Evolutionary conservation across 2,113 vertebrate genomes (phyloP), one percentile per base, ranked within the genome.

Genomic region (Amazona vittata): DNA sequence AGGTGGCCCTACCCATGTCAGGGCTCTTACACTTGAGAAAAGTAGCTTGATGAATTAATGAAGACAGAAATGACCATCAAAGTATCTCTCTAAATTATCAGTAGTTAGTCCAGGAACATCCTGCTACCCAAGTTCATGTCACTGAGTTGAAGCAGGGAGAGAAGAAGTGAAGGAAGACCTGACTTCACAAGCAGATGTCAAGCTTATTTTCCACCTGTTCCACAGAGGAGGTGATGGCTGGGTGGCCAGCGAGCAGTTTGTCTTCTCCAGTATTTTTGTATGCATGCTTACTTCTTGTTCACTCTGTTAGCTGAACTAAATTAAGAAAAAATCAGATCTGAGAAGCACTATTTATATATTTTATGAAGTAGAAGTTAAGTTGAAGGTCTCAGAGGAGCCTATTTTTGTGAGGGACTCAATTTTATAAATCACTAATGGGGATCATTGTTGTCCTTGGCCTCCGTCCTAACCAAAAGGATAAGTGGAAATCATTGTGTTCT

Each of bases 361-460:
- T 84, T 69, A 65, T 6, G 4, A 83, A 92, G 77, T 35, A 91
- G 79, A 86, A n/a, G 73, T 9, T 29, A 82, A 91, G 41, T 8
- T 79, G 62, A 89, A 86, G 77, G 74, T 85, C 83, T 82, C 57
- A 12, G 44, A 94, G 41, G 49, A 94, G 59, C 41, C n/a, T 89
- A 15, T 71, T 93, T 90, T 94, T 79, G 41, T 82, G 89, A 95
- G 44, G 20, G 52, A 76, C 86, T 80, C 47, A 63, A 37, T 91
- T 90, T 83, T 79, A 21, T 80, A 49, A 81, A 78, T 88, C 65
- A 16, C 43, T 82, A 82, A 70, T 4, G 14, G 25, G n/a, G 68
- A 55, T 87, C 14, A 11, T 89, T 93, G 79, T 79, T 97, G 85
- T 18, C 75, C 76, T 96, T 96, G 95, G 90, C 86, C 46, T 2